Percentiles rank a stretch among this genome's conserved stretches.
Conservation (phyloP, 2,113 vertebrate species). For the Leptodactylus fuscus region DNA sequence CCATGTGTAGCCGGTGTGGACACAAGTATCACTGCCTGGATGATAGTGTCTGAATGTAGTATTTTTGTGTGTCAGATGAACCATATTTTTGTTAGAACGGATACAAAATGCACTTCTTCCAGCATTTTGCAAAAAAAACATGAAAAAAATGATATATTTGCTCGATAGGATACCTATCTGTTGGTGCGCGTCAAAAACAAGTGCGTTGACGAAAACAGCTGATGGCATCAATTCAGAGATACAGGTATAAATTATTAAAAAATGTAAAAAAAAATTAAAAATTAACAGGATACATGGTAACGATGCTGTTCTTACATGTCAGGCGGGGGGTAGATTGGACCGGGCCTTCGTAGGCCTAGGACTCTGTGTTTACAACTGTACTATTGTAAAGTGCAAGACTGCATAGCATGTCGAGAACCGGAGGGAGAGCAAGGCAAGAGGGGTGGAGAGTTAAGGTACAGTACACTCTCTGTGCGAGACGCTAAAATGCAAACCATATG, state of each 20-base stretch:
- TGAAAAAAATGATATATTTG: background rate
- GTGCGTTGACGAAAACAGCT: background rate
- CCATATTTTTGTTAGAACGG: constrained; percentile 14
- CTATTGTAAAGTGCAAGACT: constrained; percentile 48
- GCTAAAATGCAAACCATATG: constrained; percentile 57
- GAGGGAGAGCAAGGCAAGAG: constrained; percentile 66
- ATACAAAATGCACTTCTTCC: constrained; percentile 51
- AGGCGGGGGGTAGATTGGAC: background rate
- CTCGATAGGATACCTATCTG: constrained; percentile 65
- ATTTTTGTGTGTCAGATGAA: constrained; percentile 27
- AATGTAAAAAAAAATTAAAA: background rate
- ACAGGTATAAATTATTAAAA: background rate
- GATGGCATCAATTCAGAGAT: background rate
- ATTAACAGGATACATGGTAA: background rate
- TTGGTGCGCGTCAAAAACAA: constrained; percentile 60
- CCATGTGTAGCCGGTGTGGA: constrained; percentile 64
- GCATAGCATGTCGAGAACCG: constrained; percentile 59
- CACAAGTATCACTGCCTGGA: constrained; percentile 62
- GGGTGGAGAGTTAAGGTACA: constrained; percentile 58
- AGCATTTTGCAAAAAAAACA: constrained; percentile 4
- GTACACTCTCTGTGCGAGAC: constrained; percentile 63
- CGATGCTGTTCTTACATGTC: background rate
- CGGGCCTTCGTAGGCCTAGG: background rate
- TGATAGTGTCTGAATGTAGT: constrained; percentile 60
- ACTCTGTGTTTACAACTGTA: background rate